Evolutionary conservation across 2,888 invertebrate species (phyloP).

Genomic region (Drosophila macrospina): DNA sequence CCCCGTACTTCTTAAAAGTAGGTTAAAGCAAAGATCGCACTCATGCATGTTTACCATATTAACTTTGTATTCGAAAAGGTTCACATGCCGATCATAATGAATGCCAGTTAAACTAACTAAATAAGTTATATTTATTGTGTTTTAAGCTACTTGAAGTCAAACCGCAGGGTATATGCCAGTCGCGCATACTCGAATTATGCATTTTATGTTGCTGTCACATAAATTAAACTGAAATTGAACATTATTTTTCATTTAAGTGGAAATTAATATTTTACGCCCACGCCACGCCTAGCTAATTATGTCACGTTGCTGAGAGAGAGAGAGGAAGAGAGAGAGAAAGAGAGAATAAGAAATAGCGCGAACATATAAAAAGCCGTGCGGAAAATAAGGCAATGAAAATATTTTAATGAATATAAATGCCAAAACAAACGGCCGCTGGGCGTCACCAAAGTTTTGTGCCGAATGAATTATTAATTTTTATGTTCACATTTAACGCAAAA

Average conservation of each 20-base stretch:
- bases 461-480: conserved; percentile 57
- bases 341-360: background rate
- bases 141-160: background rate
- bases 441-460: conserved; percentile 34
- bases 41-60: background rate
- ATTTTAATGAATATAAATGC: conserved; percentile 61
- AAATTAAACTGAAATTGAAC: conserved; percentile 75
- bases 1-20: conserved; percentile 8
- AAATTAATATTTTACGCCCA: conserved; percentile 77
- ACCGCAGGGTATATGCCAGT: conserved; percentile 4
- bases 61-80: background rate
- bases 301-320: conserved; percentile 63
- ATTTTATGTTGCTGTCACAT: conserved; percentile 34
- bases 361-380: conserved; percentile 21
- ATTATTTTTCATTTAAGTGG: conserved; percentile 81
- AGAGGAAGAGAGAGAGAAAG: background rate
- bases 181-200: background rate
- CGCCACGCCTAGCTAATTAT: conserved; percentile 68
- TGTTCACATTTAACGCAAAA: conserved; percentile 43
- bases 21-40: background rate
- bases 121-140: background rate
- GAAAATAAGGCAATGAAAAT: conserved; percentile 52
- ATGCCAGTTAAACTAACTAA: too few species aligned
- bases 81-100: too few species aligned
- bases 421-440: conserved; percentile 55